phyloP scores from a whole-genome alignment of 2,113 vertebrate species.

The Hemibagrus wyckioides region DNA sequence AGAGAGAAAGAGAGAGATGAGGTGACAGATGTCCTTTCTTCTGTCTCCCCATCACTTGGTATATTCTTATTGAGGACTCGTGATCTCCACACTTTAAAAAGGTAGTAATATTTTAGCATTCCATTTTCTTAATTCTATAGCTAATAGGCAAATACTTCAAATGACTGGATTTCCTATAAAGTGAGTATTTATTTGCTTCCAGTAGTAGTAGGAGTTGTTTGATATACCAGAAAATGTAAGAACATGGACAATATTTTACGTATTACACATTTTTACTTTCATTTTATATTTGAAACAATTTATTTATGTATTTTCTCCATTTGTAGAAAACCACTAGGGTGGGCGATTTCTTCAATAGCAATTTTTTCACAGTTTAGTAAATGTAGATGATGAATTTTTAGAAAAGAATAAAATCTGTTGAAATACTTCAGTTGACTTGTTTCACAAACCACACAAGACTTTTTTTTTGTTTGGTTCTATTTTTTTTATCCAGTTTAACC shows the following conservation, averaged over 20 bases:
- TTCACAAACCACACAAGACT: neutral
- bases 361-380: neutral
- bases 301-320: neutral
- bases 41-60: neutral
- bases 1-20: neutral
- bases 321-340: neutral
- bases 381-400: neutral
- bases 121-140: neutral
- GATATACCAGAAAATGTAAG: neutral
- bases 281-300: neutral
- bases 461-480: neutral
- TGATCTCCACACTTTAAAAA: neutral
- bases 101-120: conserved; percentile 33
- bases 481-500: neutral
- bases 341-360: neutral
- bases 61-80: conserved; percentile 24
- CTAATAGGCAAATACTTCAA: neutral
- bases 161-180: neutral
- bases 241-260: neutral
- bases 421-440: neutral
- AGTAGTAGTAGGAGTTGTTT: neutral
- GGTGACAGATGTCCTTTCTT: conserved; percentile 41
- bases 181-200: neutral
- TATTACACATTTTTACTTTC: neutral
- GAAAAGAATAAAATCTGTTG: neutral